These are phyloP conservation scores for Thalassarche chlororhynchos DNA, from an alignment of 2,113 vertebrate species.

Conservation along the genomic window DNA sequence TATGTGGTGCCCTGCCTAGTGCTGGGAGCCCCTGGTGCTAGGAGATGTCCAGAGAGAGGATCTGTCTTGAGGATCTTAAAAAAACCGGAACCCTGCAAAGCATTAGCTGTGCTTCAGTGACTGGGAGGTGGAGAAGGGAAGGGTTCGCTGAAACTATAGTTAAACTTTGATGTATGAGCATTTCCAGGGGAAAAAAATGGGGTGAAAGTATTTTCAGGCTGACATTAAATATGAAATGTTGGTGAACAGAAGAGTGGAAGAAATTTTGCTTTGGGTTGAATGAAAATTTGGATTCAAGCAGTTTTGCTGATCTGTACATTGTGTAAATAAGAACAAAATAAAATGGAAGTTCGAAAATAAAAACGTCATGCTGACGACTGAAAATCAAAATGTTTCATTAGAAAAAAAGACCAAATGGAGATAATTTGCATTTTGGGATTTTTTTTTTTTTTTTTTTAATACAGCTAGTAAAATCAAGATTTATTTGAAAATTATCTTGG, in stretches of 20 bases:
- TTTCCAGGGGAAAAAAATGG: neutral
- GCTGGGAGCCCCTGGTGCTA: neutral
- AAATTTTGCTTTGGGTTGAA: neutral
- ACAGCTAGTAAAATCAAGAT: neutral
- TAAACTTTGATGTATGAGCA: neutral
- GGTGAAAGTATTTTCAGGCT: neutral
- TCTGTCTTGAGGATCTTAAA: neutral
- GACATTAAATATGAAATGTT: neutral
- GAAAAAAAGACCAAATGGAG: neutral
- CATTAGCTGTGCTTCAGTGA: neutral
- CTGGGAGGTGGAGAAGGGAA: neutral
- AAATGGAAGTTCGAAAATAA: neutral
- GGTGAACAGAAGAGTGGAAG: neutral
- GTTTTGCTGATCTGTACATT: neutral
- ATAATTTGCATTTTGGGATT: neutral
- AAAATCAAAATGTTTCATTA: neutral
- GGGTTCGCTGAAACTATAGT: neutral
- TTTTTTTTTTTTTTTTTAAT: neutral
- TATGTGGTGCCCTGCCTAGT: neutral
- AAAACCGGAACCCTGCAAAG: neutral
- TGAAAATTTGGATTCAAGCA: neutral
- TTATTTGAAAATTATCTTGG: neutral
- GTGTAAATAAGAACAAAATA: neutral
- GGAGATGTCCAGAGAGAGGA: neutral
- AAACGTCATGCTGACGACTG: neutral